A percentile compares a stretch with the other conserved stretches of the same genome.
Conservation (phyloP, 2,888 invertebrate genomes). For the Sialis lutaria region DNA sequence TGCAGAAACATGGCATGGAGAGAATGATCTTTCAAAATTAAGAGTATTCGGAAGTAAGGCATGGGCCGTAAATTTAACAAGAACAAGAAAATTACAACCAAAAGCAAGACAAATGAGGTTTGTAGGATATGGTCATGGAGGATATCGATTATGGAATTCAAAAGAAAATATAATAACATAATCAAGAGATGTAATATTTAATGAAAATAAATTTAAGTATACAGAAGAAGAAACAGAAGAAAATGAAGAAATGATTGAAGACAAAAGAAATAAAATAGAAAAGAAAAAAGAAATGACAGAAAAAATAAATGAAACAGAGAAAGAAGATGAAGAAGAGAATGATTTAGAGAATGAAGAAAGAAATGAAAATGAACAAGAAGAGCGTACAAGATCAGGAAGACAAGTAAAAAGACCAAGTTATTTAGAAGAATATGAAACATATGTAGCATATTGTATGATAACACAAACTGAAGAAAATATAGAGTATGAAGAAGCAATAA, state of each 20-base stretch:
- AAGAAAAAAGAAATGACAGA: conserved; percentile 1
- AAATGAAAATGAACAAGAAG: neutral
- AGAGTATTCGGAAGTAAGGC: conserved; percentile 8
- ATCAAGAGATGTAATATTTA: conserved; percentile 4
- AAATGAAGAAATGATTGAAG: neutral
- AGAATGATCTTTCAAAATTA: conserved; percentile 7
- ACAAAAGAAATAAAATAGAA: neutral
- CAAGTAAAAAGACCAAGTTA: neutral
- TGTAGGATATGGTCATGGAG: neutral
- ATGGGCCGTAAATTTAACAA: conserved; percentile 3
- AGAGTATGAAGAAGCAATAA: conserved; percentile 1
- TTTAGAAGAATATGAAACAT: conserved; percentile 9
- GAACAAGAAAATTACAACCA: neutral
- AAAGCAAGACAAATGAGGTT: neutral
- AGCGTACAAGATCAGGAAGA: neutral
- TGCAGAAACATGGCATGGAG: conserved; percentile 7
- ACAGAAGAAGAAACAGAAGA: neutral
- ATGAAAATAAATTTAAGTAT: neutral
- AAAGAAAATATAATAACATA: neutral
- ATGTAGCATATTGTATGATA: conserved; percentile 8
- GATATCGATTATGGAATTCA: neutral
- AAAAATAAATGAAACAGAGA: conserved; percentile 3
- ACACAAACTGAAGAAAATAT: conserved; percentile 2
- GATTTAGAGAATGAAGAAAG: neutral
- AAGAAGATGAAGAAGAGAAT: conserved; percentile 5